These are phyloP conservation scores for Trileptium ribeirensis DNA, from an alignment of 2,888 invertebrate genomes.

Conservation along the genomic window DNA sequence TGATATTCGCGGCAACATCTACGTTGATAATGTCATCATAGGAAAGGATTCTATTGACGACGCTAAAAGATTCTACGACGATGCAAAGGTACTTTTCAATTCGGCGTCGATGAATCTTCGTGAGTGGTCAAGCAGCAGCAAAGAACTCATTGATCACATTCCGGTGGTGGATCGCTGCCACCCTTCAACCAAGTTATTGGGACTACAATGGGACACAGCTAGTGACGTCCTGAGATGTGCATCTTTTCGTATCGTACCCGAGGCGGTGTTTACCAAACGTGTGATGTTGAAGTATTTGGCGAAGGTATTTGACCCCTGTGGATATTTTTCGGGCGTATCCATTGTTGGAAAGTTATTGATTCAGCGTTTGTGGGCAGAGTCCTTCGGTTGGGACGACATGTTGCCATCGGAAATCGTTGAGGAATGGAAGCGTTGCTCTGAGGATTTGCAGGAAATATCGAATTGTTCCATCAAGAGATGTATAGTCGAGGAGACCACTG, in stretches of 20 bases:
- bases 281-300: no score
- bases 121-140: conserved; percentile 12
- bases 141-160: neutral
- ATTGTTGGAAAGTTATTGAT: conserved; percentile 37
- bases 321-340: conserved; percentile 28
- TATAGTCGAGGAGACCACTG: neutral
- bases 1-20: conserved; percentile 24
- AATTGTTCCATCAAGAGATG: neutral
- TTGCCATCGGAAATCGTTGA: conserved; percentile 19
- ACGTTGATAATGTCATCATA: conserved; percentile 33
- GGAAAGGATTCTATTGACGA: neutral
- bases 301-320: no score
- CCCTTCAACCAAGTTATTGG: conserved; percentile 12
- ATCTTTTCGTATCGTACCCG: no score
- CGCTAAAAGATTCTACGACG: conserved; percentile 12
- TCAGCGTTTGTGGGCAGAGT: conserved; percentile 38
- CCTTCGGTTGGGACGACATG: conserved; percentile 38
- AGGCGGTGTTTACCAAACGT: no score
- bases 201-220: conserved; percentile 7
- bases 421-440: no score
- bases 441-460: neutral
- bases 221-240: no score
- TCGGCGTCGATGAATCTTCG: conserved; percentile 16
- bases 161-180: neutral
- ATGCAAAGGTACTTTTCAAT: conserved; percentile 27